phyloP scores from a whole-genome alignment of 2,113 vertebrate species.

The Phocoena sinus region DNA sequence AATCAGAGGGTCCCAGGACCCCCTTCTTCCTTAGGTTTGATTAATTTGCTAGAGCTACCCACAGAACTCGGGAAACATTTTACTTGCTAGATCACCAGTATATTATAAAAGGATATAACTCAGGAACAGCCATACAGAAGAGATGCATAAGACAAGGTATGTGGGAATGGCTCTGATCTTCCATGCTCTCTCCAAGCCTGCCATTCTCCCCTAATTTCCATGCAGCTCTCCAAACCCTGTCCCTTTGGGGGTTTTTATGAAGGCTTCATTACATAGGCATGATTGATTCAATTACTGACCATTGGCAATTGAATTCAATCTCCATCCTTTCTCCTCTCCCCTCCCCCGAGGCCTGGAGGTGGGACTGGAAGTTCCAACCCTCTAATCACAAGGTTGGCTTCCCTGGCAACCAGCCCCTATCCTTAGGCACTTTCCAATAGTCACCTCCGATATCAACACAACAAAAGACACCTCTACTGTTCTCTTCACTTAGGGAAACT shows the following conservation, averaged over 20 bases:
- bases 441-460: neutral
- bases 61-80: neutral
- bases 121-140: neutral
- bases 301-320: neutral
- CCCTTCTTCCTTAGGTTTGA: neutral
- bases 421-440: neutral
- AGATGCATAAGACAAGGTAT: neutral
- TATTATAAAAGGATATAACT: neutral
- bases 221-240: neutral
- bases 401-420: neutral
- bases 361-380: neutral
- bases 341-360: neutral
- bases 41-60: neutral
- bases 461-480: neutral
- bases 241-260: neutral
- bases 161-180: neutral
- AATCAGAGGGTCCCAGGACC: neutral
- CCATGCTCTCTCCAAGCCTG: neutral
- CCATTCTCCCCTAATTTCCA: neutral
- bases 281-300: neutral
- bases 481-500: neutral
- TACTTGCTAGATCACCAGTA: neutral
- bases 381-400: neutral
- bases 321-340: neutral
- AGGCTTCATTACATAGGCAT: neutral